These are phyloP conservation scores for Chrysocyon brachyurus DNA, from an alignment of 2,797 vertebrate species.

Conservation along the genomic window DNA sequence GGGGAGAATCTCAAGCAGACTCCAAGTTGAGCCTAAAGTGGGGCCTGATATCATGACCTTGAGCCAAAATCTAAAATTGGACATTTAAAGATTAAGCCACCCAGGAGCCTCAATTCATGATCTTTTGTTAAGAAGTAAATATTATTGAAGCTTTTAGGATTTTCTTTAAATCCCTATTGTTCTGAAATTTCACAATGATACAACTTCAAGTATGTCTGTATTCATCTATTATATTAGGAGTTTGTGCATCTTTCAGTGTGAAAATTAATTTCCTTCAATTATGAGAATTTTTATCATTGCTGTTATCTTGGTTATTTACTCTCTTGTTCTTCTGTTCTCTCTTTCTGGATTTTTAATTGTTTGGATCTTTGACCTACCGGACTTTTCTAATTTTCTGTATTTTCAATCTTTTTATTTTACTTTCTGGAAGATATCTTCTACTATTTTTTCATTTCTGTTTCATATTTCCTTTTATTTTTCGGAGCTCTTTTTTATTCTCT, in stretches of 20 bases:
- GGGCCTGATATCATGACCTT: background rate
- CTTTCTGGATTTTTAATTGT: background rate
- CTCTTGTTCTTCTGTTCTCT: background rate
- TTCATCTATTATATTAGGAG: background rate
- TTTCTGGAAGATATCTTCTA: slow-evolving; percentile 3
- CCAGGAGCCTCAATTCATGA: background rate
- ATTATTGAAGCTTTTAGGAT: background rate
- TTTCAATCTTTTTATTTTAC: slow-evolving; percentile 8
- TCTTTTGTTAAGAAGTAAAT: background rate
- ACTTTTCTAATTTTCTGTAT: slow-evolving; percentile 27
- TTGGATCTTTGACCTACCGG: background rate
- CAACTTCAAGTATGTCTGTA: background rate
- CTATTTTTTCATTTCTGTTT: background rate
- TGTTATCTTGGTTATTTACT: background rate
- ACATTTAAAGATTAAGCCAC: background rate
- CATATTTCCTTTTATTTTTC: background rate
- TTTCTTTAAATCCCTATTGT: background rate
- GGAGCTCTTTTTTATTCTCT: background rate
- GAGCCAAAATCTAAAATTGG: background rate
- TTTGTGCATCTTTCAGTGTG: background rate
- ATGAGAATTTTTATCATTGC: background rate
- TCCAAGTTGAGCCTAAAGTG: background rate
- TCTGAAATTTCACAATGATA: background rate
- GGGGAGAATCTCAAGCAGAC: background rate
- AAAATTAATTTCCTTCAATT: slow-evolving; percentile 28